These are phyloP conservation scores for Coleophora flavipennella DNA, from an alignment of 2,888 invertebrate species.

Conservation along the genomic window DNA sequence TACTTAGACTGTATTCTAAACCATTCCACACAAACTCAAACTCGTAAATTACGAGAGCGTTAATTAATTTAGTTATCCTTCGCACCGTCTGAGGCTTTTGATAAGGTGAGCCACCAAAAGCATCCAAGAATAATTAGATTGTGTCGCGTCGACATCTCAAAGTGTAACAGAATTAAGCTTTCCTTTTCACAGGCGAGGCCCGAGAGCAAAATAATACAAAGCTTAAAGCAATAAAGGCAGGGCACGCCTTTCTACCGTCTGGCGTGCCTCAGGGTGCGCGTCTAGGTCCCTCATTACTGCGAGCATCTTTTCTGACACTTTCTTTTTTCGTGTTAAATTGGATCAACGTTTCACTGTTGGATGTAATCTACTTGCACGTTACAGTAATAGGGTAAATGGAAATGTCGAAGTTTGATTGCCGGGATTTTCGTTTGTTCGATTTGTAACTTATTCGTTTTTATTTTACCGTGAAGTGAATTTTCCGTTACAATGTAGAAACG, in stretches of 20 bases:
- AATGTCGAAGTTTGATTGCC: constrained; percentile 39
- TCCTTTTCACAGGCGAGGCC: constrained; percentile 58
- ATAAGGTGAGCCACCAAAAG: constrained; percentile 52
- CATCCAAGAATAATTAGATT: constrained; percentile 64
- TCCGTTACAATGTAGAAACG: too few relatives aligned
- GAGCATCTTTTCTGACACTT: constrained; percentile 42
- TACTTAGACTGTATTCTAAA: too few relatives aligned
- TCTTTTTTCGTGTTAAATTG: constrained; percentile 49
- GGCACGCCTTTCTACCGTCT: constrained; percentile 23
- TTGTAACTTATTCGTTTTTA: neutral
- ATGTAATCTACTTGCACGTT: constrained; percentile 25
- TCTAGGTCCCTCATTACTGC: constrained; percentile 46
- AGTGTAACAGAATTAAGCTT: constrained; percentile 69
- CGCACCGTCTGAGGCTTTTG: constrained; percentile 51
- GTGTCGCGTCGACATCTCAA: constrained; percentile 68
- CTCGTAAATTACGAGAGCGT: constrained; percentile 18
- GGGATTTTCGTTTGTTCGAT: constrained; percentile 21
- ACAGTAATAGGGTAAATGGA: constrained; percentile 42
- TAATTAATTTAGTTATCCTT: constrained; percentile 39
- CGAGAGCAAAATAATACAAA: constrained; percentile 66
- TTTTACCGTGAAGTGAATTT: constrained; percentile 5
- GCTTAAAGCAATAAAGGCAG: constrained; percentile 63
- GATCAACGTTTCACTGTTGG: constrained; percentile 48
- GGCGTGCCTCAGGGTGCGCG: constrained; percentile 51
- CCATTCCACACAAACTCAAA: too few relatives aligned